Conservation (phyloP, 2,797 vertebrate genomes). For the Platalea minor region DNA sequence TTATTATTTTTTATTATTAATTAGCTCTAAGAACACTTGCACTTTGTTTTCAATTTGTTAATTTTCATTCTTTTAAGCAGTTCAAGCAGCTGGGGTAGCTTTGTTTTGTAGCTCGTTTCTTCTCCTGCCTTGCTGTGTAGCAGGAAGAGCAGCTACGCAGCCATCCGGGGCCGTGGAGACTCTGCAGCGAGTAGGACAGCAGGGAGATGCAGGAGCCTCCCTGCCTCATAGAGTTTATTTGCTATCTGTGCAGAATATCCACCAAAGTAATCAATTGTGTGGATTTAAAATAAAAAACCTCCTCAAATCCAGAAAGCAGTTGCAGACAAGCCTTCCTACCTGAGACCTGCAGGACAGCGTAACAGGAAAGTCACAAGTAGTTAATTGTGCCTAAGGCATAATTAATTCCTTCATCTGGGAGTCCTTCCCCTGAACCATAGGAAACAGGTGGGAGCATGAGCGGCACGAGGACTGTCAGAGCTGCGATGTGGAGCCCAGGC, state of each 20-base stretch:
- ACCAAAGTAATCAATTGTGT: neutral
- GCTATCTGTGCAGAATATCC: neutral
- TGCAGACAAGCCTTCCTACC: neutral
- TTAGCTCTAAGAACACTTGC: neutral
- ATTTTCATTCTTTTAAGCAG: conserved; percentile 5
- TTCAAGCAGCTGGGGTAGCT: neutral
- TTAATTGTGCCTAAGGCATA: neutral
- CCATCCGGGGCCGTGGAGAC: neutral
- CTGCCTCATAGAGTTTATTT: neutral
- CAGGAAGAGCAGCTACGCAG: neutral
- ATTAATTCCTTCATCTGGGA: neutral
- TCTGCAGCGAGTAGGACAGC: neutral
- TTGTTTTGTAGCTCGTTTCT: neutral
- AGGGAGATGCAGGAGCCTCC: neutral
- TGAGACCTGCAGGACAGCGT: neutral
- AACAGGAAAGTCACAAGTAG: neutral
- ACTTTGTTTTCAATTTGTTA: neutral
- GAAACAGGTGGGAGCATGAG: neutral
- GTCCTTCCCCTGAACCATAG: neutral
- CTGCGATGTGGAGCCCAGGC: neutral
- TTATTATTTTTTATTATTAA: neutral
- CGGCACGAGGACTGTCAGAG: neutral
- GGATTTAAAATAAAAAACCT: neutral
- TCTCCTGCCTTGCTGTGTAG: neutral
- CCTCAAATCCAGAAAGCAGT: neutral